Percentiles rank a stretch among this genome's conserved stretches.
These are phyloP conservation scores for Hybos culiciformis DNA, from an alignment of 2,888 invertebrate genomes.

Conservation along the genomic window DNA sequence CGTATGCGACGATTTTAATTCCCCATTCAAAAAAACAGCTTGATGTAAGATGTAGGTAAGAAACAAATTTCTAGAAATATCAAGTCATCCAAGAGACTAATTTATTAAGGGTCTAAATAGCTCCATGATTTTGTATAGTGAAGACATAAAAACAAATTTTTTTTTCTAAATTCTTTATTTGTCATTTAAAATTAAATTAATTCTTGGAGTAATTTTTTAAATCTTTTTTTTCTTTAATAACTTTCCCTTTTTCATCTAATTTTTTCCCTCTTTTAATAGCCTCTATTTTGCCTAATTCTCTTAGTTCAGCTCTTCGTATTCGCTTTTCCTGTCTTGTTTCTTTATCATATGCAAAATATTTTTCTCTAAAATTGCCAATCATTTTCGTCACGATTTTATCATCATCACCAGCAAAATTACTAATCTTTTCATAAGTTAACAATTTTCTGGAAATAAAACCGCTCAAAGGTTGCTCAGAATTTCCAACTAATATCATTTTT, in stretches of 20 bases:
- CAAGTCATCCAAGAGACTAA: too few species aligned
- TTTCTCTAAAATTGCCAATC: conserved; percentile 34
- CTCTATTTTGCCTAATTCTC: conserved; percentile 30
- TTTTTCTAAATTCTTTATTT: too few species aligned
- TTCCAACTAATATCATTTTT: conserved; percentile 60
- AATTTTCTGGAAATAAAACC: conserved; percentile 67
- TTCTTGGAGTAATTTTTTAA: too few species aligned
- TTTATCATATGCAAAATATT: conserved; percentile 56
- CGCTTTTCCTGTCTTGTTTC: conserved; percentile 50
- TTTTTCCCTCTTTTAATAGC: conserved; percentile 29
- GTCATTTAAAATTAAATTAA: too few species aligned
- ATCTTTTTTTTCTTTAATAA: too few species aligned
- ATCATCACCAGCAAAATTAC: conserved; percentile 36
- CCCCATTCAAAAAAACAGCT: too few species aligned
- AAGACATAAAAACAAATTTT: too few species aligned
- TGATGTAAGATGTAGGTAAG: too few species aligned
- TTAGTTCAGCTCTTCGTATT: conserved; percentile 35
- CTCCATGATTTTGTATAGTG: too few species aligned
- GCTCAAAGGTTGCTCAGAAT: conserved; percentile 80
- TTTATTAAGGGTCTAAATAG: too few species aligned
- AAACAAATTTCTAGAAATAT: too few species aligned
- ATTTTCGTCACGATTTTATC: conserved; percentile 23
- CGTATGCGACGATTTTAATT: too few species aligned
- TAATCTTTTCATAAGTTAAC: conserved; percentile 70
- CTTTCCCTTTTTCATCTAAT: conserved; percentile 19